These are phyloP conservation scores for Melanotaenia trifasciata DNA, from an alignment of 2,797 vertebrate genomes.

Conservation along the genomic window DNA sequence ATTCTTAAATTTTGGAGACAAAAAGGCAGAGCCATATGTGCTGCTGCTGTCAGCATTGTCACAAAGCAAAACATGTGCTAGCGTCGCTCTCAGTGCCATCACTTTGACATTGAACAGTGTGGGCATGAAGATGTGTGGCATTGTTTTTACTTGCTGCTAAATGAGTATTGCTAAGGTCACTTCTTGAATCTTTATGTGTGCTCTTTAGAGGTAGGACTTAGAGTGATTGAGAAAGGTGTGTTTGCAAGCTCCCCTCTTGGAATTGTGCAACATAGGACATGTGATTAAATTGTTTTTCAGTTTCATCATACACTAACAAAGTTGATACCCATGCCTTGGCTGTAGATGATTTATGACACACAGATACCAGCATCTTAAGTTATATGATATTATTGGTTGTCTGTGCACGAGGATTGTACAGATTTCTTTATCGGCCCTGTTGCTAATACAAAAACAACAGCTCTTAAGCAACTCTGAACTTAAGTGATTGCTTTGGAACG, in stretches of 20 bases:
- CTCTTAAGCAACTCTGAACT: conserved; percentile 70
- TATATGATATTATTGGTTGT: conserved; percentile 13
- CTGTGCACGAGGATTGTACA: conserved; percentile 16
- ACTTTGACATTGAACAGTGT: conserved; percentile 36
- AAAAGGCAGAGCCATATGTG: conserved; percentile 44
- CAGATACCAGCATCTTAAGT: conserved; percentile 2
- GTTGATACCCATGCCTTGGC: background rate
- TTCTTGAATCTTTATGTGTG: background rate
- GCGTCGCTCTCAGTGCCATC: conserved; percentile 14
- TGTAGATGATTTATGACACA: background rate
- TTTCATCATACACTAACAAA: background rate
- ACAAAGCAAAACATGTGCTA: conserved; percentile 25
- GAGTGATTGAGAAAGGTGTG: background rate
- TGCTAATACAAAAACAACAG: conserved; percentile 66
- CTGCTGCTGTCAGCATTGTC: conserved; percentile 54
- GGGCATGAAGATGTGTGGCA: conserved; percentile 17
- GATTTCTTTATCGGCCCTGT: conserved; percentile 38
- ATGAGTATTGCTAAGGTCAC: background rate
- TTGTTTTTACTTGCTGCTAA: conserved; percentile 15
- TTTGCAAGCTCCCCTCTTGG: background rate
- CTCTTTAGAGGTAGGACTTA: background rate
- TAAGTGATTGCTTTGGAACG: conserved; percentile 77
- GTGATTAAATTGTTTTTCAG: background rate
- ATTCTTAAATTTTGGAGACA: background rate
- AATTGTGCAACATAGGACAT: background rate